Evolutionary conservation across 2,797 vertebrate genomes (phyloP), one percentile per base, ranked within the genome.

Genomic region (Protosalanx chinensis): DNA sequence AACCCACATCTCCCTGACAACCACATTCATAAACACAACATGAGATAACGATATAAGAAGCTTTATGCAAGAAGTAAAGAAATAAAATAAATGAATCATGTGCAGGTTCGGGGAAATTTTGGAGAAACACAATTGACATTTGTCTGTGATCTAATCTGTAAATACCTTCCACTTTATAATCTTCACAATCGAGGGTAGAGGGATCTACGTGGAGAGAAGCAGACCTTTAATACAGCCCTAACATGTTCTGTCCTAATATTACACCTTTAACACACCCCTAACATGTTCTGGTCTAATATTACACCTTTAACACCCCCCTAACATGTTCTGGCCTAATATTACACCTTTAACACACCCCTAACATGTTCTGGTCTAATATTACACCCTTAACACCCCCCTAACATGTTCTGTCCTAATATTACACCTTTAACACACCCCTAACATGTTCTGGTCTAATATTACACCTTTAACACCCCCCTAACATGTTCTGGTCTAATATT

Each of bases 111-210:
- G 57, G 37, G 51, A 46, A 62, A 41, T 64, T 29, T 51, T n/a
- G 16, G 77, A 79, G 77, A 79, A 84, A 77, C 37, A 66, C 78
- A 79, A 84, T 35, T 46, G 46, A 41, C 69, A 30, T 65, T 81
- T 78, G 33, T 32, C 49, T 82, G 65, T 29, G 73, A 71, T 66
- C 64, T 67, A 29, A 80, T 76, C 81, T 81, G 84, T 92, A 93
- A 92, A 93, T 93, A 93, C 92, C 92, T 92, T 92, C 89, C 82
- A 90, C 85, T 77, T 91, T 92, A 91, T 88, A 92, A 71, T 93
- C 92, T 82, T 92, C 92, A 87, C 85, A 90, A 82, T 92, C 91
- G 74, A 87, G 91, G 89, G 87, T 82, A 85, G 88, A 85, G 86
- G 89, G 86, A 93, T 92, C 92, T 93, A 83, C 80, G 81, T 90